Conservation (phyloP, 2,113 vertebrate genomes). For the Anser brachyrhynchus region DNA sequence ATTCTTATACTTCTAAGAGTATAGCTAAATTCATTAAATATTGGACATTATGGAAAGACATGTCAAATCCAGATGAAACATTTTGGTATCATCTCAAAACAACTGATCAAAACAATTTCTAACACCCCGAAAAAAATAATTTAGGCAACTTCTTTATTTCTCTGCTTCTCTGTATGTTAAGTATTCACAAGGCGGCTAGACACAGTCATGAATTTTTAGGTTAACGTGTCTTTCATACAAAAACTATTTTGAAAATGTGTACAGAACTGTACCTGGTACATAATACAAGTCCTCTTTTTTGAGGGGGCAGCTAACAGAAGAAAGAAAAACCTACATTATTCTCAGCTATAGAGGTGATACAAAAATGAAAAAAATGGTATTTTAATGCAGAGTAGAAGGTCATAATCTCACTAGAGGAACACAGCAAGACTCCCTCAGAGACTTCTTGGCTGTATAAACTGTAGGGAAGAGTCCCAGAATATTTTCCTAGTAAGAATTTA, state of each 20-base stretch:
- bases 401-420: background rate
- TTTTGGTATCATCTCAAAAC: background rate
- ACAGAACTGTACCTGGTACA: background rate
- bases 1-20: background rate
- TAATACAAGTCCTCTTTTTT: background rate
- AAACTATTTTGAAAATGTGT: background rate
- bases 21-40: background rate
- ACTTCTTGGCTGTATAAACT: background rate
- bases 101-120: background rate
- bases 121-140: background rate
- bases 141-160: background rate
- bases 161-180: background rate
- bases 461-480: background rate
- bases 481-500: background rate
- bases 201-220: background rate
- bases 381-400: background rate
- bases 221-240: background rate
- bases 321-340: background rate
- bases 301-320: background rate
- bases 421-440: background rate
- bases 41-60: background rate
- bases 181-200: background rate
- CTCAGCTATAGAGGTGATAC: background rate
- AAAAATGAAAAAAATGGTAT: background rate
- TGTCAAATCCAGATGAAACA: background rate